Conservation (phyloP, 2,797 vertebrate species). For the Smutsia gigantea region DNA sequence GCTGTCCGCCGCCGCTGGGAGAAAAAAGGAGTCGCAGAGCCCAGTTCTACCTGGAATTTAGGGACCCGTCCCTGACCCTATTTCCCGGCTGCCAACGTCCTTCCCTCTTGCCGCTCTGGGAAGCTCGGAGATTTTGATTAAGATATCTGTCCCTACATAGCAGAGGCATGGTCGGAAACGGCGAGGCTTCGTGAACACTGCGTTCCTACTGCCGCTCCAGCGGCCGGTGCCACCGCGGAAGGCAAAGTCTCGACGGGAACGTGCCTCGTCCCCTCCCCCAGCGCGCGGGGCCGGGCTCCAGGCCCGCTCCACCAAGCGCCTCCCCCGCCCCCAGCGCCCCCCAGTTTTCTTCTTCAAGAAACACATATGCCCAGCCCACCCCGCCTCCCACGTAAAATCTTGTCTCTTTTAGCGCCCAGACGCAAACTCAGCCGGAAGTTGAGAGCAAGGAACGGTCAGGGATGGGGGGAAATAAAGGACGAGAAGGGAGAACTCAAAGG, state of each 20-base stretch:
- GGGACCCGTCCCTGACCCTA: neutral
- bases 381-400: slow-evolving; percentile 36
- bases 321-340: slow-evolving; percentile 37
- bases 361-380: neutral
- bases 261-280: neutral
- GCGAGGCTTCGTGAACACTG: neutral
- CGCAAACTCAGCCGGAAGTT: slow-evolving; percentile 71
- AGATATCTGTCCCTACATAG: neutral
- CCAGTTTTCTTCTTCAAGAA: slow-evolving; percentile 52
- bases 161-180: neutral
- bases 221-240: accelerated
- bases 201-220: neutral
- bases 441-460: neutral
- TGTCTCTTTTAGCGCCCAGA: neutral
- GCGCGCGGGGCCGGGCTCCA: neutral
- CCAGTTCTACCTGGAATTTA: neutral
- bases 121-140: neutral
- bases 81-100: neutral
- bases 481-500: neutral
- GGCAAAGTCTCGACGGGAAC: accelerated
- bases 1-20: neutral
- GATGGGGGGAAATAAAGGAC: neutral
- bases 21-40: neutral
- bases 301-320: neutral
- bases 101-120: neutral